phyloP scores from a whole-genome alignment of 2,888 invertebrate genomes.

The Apotomis betuletana region DNA sequence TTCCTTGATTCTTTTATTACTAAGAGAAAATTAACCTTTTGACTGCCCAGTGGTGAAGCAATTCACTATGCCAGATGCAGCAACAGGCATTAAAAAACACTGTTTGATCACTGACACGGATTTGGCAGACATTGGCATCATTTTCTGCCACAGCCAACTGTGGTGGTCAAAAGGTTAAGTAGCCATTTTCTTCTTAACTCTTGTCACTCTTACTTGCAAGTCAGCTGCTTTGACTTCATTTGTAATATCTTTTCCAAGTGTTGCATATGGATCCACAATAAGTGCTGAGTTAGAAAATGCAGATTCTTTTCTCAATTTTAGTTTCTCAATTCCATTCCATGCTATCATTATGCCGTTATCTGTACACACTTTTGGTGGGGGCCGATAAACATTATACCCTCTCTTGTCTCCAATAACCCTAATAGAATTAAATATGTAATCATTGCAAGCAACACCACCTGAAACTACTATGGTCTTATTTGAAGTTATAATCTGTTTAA shows the following conservation, averaged over 20 bases:
- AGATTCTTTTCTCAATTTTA: slow-evolving; percentile 64
- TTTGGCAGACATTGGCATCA: too few relatives aligned
- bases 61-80: too few relatives aligned
- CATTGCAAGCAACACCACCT: slow-evolving; percentile 98
- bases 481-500: slow-evolving; percentile 82
- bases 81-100: too few relatives aligned
- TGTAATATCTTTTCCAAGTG: slow-evolving; percentile 85
- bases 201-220: slow-evolving; percentile 72
- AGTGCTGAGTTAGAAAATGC: slow-evolving; percentile 81
- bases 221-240: slow-evolving; percentile 81
- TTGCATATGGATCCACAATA: slow-evolving; percentile 82
- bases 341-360: slow-evolving; percentile 99
- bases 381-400: slow-evolving; percentile 87
- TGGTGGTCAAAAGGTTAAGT: too few relatives aligned
- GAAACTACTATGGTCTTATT: slow-evolving; percentile 90
- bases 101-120: too few relatives aligned
- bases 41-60: too few relatives aligned
- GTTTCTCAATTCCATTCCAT: slow-evolving; percentile 97
- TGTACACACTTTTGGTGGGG: slow-evolving; percentile 94
- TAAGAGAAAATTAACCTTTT: background rate
- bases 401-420: slow-evolving; percentile 85
- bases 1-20: too few relatives aligned
- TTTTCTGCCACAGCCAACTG: too few relatives aligned
- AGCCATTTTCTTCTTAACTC: slow-evolving; percentile 57
- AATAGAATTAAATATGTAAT: slow-evolving; percentile 89